Conservation (phyloP, 2,888 invertebrate species). For the Priocnemis perturbator region DNA sequence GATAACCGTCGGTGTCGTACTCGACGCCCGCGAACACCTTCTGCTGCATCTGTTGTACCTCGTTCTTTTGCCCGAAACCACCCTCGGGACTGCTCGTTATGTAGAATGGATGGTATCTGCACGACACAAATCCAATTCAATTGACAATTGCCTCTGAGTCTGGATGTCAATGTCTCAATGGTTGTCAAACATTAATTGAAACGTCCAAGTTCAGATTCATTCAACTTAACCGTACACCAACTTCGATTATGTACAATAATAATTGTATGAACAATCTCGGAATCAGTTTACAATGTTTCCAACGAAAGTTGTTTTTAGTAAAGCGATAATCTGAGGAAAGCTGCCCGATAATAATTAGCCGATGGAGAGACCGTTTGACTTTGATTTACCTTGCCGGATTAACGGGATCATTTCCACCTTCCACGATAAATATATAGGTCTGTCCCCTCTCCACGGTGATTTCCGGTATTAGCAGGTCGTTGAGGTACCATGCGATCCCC, state of each 20-base stretch:
- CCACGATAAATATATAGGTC: slow-evolving; percentile 90
- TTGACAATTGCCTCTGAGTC: neutral
- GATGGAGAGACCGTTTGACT: neutral
- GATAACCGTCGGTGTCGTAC: slow-evolving; percentile 85
- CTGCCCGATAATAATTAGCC: neutral
- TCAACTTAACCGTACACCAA: no score
- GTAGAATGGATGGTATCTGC: slow-evolving; percentile 92
- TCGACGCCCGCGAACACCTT: slow-evolving; percentile 88
- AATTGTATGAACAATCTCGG: no score
- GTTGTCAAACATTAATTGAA: no score
- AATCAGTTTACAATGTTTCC: no score
- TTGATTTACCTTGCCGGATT: slow-evolving; percentile 83
- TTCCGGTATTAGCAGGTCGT: slow-evolving; percentile 92
- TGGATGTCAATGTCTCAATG: no score
- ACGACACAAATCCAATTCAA: slow-evolving; percentile 2
- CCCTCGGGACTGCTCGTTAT: slow-evolving; percentile 92
- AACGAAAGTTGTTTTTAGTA: no score
- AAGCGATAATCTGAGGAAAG: neutral
- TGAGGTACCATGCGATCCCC: slow-evolving; percentile 96
- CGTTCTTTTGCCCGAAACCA: slow-evolving; percentile 88
- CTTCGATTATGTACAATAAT: no score
- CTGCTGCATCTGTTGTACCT: slow-evolving; percentile 83
- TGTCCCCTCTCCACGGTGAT: slow-evolving; percentile 90
- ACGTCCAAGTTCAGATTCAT: no score
- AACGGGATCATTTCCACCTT: slow-evolving; percentile 88